Percentiles rank a stretch among this genome's conserved stretches.
These are phyloP conservation scores for Tapirus terrestris DNA, from an alignment of 2,113 vertebrate genomes.

Conservation along the genomic window DNA sequence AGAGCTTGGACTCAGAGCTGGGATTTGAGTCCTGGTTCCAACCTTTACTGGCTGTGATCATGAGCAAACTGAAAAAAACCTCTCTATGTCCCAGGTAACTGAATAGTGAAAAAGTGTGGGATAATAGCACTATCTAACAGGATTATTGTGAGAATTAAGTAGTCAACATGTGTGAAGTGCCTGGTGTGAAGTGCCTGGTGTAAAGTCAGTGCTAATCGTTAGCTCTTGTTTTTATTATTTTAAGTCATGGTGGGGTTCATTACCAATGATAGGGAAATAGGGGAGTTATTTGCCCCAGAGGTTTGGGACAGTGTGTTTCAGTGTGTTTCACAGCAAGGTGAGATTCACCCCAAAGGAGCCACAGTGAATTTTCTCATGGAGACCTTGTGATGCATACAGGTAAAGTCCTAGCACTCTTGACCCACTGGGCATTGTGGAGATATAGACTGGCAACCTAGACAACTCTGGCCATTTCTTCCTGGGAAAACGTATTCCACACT, in stretches of 20 bases:
- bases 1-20: background rate
- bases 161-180: background rate
- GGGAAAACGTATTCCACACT: background rate
- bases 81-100: background rate
- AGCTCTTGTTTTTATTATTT: slow-evolving; percentile 3
- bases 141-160: background rate
- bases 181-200: background rate
- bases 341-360: background rate
- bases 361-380: background rate
- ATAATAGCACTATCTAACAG: background rate
- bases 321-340: background rate
- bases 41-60: background rate
- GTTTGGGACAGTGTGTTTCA: background rate
- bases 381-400: background rate
- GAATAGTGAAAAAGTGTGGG: background rate
- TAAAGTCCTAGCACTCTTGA: background rate
- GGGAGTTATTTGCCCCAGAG: background rate
- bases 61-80: background rate
- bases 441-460: background rate
- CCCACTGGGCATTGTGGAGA: background rate
- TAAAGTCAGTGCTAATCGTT: background rate
- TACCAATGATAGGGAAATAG: background rate
- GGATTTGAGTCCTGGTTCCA: background rate
- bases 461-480: background rate
- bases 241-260: background rate